Percentiles rank a stretch among this genome's conserved stretches.
phyloP scores from a whole-genome alignment of 2,888 invertebrate genomes.

The Ceraclea dissimilis region DNA sequence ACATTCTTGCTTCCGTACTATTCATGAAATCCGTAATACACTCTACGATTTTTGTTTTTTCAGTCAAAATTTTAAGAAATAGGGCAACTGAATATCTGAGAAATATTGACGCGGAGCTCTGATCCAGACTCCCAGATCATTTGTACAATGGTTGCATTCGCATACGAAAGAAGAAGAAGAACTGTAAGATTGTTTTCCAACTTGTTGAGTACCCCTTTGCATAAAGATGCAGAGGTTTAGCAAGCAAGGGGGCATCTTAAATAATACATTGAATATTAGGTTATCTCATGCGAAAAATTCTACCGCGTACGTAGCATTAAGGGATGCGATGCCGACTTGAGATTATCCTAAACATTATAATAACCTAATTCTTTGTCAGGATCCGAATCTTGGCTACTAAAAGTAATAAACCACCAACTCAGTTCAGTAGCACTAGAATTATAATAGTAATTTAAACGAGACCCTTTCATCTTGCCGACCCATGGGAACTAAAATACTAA shows the following conservation, averaged over 20 bases:
- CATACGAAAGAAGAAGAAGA: no score
- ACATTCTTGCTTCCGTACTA: no score
- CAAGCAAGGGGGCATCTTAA: neutral
- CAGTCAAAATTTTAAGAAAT: no score
- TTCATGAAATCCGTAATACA: no score
- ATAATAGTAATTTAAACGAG: conserved; percentile 15
- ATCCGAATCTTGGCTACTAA: conserved; percentile 3
- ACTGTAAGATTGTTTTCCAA: no score
- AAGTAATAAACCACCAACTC: conserved; percentile 7
- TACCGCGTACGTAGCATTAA: conserved; percentile 8
- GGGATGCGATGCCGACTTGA: conserved; percentile 6
- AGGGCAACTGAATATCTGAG: no score
- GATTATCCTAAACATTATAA: conserved; percentile 17
- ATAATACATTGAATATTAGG: neutral
- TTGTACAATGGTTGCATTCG: no score
- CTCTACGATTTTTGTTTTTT: no score
- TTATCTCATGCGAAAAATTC: conserved; percentile 17
- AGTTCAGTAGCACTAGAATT: neutral
- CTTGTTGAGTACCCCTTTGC: no score
- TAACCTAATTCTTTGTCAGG: conserved; percentile 8
- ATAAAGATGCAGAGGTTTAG: no score
- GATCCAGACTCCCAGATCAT: no score
- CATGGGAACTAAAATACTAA: conserved; percentile 14
- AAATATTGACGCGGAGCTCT: no score
- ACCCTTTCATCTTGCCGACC: conserved; percentile 16